phyloP scores from a whole-genome alignment of 2,888 invertebrate species.

The Pardosa pseudoannulata region DNA sequence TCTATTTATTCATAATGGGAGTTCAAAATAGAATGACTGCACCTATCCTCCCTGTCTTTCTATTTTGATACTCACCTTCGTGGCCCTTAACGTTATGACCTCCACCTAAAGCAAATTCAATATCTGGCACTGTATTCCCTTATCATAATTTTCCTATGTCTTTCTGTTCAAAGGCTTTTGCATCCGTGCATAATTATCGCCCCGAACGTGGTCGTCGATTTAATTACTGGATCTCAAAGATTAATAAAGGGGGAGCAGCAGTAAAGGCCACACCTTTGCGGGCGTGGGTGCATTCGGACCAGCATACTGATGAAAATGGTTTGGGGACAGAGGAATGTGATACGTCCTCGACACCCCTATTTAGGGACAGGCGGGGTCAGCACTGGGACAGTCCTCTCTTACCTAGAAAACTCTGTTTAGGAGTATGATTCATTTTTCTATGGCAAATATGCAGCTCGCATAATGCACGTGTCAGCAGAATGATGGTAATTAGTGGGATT shows the following conservation, averaged over 20 bases:
- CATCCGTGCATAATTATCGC: conserved; percentile 64
- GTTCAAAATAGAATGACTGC: no score
- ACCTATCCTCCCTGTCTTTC: no score
- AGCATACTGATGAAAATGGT: conserved; percentile 56
- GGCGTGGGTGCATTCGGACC: conserved; percentile 54
- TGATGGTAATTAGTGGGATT: conserved; percentile 5
- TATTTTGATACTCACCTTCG: no score
- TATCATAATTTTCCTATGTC: not conserved
- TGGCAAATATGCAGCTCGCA: not conserved
- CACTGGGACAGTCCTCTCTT: not conserved
- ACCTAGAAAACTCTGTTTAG: not conserved
- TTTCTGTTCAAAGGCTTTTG: not conserved
- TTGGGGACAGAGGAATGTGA: conserved; percentile 36
- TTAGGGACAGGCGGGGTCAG: conserved; percentile 56
- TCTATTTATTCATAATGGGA: no score
- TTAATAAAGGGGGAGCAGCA: conserved; percentile 49
- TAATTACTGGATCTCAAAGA: conserved; percentile 63
- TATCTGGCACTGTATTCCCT: no score
- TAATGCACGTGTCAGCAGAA: conserved; percentile 4
- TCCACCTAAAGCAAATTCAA: no score
- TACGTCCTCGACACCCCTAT: conserved; percentile 28
- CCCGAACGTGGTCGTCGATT: conserved; percentile 63
- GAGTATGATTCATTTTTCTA: not conserved
- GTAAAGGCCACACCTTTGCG: conserved; percentile 60
- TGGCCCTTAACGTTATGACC: no score